Base-by-base conservation (phyloP, 2,888 invertebrate genomes). In the Netelia virgata region DNA sequence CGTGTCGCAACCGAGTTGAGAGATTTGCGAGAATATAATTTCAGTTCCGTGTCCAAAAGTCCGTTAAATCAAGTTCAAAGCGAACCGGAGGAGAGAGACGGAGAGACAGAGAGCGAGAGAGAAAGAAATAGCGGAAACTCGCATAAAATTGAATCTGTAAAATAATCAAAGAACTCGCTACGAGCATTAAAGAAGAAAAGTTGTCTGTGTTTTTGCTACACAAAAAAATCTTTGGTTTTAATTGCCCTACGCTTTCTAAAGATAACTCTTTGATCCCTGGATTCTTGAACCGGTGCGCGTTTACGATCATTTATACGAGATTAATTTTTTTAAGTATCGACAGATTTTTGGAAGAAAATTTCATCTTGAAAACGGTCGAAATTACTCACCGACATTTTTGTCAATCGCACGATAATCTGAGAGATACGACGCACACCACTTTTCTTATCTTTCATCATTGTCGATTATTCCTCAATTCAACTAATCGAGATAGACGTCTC, bases 21-120 rank as follows among this genome's bases (percentile, higher is more conserved):
- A 50, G 64, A 59, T 68, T 41, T 10, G 55, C 18, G 28, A 20
- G 28, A 73, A 47, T 68, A 50, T 57, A 50, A 73, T 18, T 16
- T 18, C 3, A 3, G 18, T 20, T 61, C 41, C 36, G 23, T 57
- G 8, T 43, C 10, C 20, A 18, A 28, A 73, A 57, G 20, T 8
- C 28, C 43, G 20, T 23, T 64, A n/a, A 66, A 50, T 61, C 23
- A 72, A 66, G 41, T 77, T 73, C 76, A 72, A 66, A 77, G 72
- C 3, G 47, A 77, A n/a, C 16, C 47, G 5, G 43, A 6, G 36
- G 6, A 36, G 36, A 36, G 36, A 36, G 6, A 36, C 5, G 6
- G 36, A 6, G 1, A 23, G 6, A 36, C 3, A 36, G 36, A 36
- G n/a, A n/a, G n/a, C n/a, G 36, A 36, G 36, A 6, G 1, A 23